Conservation (phyloP, 64 coral and sea anemone genomes). For the Platygyra sinensis region DNA sequence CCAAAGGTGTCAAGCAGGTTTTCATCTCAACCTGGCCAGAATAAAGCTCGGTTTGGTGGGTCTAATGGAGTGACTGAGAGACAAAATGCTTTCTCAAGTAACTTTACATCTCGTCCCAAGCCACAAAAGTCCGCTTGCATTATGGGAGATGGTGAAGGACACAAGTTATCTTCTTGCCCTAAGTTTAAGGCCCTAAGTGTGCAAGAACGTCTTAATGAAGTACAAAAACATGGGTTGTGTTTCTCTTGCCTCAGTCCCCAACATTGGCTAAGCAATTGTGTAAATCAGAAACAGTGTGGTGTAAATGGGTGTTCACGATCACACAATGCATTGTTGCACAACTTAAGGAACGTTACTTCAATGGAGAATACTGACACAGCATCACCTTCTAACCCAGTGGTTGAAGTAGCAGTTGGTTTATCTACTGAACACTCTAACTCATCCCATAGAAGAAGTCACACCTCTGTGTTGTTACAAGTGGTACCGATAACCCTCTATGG, state of each 20-base stretch:
- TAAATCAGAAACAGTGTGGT: constrained; percentile 4
- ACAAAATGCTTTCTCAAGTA: neutral
- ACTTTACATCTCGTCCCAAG: neutral
- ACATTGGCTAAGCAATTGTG: constrained; percentile 32
- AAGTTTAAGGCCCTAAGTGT: constrained; percentile 26
- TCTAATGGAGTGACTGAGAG: neutral
- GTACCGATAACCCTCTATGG: constrained; percentile 32
- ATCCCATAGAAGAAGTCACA: constrained; percentile 6
- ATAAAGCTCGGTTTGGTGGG: neutral
- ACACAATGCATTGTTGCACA: constrained; percentile 37
- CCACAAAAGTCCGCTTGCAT: neutral
- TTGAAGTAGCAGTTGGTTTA: too few relatives aligned
- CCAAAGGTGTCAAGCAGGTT: neutral
- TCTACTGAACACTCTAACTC: constrained; percentile 22
- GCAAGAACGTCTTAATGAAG: constrained; percentile 3
- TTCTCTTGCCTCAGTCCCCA: neutral
- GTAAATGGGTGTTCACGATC: constrained; percentile 19
- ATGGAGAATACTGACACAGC: too few relatives aligned
- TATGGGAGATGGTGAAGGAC: neutral
- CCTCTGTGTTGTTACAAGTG: constrained; percentile 36
- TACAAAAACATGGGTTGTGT: constrained; percentile 13
- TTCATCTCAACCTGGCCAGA: neutral
- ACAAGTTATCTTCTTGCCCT: neutral
- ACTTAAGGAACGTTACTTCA: neutral
- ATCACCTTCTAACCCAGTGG: too few relatives aligned